Evolutionary conservation across 2,113 vertebrate species (phyloP).

Genomic region (Rhinopomastus cyanomelas): DNA sequence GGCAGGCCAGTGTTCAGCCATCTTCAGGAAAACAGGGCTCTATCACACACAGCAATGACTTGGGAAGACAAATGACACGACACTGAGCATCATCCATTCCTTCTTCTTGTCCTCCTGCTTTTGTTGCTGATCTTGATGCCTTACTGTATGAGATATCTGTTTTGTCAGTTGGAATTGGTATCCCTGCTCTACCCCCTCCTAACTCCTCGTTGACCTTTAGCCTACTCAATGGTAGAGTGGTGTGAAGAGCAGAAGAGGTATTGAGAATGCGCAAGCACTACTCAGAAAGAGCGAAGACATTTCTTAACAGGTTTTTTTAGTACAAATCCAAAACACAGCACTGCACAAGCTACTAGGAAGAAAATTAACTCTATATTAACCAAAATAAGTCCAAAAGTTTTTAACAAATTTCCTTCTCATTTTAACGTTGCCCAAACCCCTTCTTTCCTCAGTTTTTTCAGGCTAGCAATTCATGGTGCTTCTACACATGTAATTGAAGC

Average conservation of each 20-base stretch:
- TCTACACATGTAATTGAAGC: background rate
- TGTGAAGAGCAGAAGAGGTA: background rate
- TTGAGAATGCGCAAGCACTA: background rate
- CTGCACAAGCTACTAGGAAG: background rate
- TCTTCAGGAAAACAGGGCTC: background rate
- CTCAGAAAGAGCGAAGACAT: background rate
- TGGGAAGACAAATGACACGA: background rate
- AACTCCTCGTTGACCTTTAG: background rate
- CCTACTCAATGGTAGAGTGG: rapidly evolving
- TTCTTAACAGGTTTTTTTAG: background rate
- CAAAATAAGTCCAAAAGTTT: background rate
- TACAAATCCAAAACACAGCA: background rate
- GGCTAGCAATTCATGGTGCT: background rate
- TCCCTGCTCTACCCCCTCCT: background rate
- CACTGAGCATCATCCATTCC: rapidly evolving
- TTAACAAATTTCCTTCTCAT: background rate
- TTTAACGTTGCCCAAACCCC: background rate
- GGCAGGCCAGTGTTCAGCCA: too few species aligned
- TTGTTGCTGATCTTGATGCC: background rate
- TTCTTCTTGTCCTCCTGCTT: background rate
- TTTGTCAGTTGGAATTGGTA: background rate
- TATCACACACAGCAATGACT: rapidly evolving
- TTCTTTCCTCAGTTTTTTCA: background rate
- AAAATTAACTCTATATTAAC: background rate
- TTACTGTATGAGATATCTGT: background rate